phyloP scores from a whole-genome alignment of 2,888 invertebrate species.

The Cataglyphis livida region DNA sequence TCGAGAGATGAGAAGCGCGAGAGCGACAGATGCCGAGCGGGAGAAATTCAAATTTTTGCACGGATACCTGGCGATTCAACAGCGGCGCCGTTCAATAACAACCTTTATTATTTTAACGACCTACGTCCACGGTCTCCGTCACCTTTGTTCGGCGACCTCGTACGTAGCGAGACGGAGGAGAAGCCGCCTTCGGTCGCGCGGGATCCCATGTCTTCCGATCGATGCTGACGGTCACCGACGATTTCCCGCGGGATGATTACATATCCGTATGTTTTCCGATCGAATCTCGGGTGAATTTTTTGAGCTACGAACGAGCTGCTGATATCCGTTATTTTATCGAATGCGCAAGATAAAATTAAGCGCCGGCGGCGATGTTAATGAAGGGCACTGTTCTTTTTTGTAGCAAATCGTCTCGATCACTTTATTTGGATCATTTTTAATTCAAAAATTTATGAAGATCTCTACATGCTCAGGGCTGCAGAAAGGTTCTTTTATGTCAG shows the following conservation, averaged over 20 bases:
- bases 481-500: slow-evolving; percentile 9
- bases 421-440: slow-evolving; percentile 32
- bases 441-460: slow-evolving; percentile 46
- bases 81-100: slow-evolving; percentile 78
- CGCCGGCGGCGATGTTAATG: slow-evolving; percentile 41
- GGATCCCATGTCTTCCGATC: slow-evolving; percentile 34
- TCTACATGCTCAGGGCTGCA: background rate
- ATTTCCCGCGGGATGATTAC: slow-evolving; percentile 48
- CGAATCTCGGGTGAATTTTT: slow-evolving; percentile 47
- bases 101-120: slow-evolving; percentile 83
- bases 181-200: slow-evolving; percentile 42
- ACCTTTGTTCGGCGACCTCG: slow-evolving; percentile 60
- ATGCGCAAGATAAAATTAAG: slow-evolving; percentile 51
- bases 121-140: slow-evolving; percentile 60
- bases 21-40: slow-evolving; percentile 77
- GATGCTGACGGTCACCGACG: slow-evolving; percentile 4
- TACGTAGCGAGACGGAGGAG: slow-evolving; percentile 37
- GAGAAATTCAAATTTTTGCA: slow-evolving; percentile 80
- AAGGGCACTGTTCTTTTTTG: slow-evolving; percentile 19
- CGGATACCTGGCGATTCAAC: slow-evolving; percentile 63
- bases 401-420: slow-evolving; percentile 9
- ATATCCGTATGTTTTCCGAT: slow-evolving; percentile 46
- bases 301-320: slow-evolving; percentile 5
- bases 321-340: slow-evolving; percentile 40
- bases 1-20: slow-evolving; percentile 60